A percentile compares a stretch with the other conserved stretches of the same genome.
These are phyloP conservation scores for Cryptops parisi DNA, from an alignment of 2,888 invertebrate species.

Conservation along the genomic window DNA sequence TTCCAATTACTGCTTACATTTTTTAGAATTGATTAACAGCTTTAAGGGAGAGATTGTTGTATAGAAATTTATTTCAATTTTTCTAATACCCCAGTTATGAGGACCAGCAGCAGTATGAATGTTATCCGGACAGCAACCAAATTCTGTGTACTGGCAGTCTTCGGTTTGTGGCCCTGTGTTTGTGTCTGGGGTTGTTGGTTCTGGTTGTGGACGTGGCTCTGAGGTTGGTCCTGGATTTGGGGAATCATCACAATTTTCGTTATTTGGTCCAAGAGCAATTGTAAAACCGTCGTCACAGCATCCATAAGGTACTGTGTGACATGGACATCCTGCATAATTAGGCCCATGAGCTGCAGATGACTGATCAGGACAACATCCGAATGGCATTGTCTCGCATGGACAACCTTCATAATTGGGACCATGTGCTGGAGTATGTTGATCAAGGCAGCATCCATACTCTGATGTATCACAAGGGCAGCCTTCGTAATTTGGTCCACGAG, in stretches of 20 bases:
- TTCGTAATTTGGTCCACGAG: constrained; percentile 46
- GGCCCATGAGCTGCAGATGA: neutral
- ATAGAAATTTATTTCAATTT: too few relatives aligned
- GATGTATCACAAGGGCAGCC: constrained; percentile 38
- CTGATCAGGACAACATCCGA: constrained; percentile 2
- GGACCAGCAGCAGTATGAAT: constrained; percentile 57
- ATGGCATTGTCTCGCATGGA: constrained; percentile 18
- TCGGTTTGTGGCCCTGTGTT: too few relatives aligned
- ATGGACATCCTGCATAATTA: neutral
- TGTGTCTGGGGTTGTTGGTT: constrained; percentile 21
- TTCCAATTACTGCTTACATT: too few relatives aligned
- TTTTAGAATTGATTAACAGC: too few relatives aligned
- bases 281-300: neutral
- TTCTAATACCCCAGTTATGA: constrained; percentile 74
- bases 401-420: constrained; percentile 26
- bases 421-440: constrained; percentile 25
- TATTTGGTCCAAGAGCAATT: neutral
- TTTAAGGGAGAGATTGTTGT: too few relatives aligned
- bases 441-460: constrained; percentile 26
- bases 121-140: constrained; percentile 79
- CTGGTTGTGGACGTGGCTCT: too few relatives aligned
- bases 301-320: neutral
- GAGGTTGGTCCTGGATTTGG: too few relatives aligned
- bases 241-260: neutral
- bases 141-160: constrained; percentile 21